Evolutionary conservation across 2,113 vertebrate genomes (phyloP).

Genomic region (Tachysurus vachellii): DNA sequence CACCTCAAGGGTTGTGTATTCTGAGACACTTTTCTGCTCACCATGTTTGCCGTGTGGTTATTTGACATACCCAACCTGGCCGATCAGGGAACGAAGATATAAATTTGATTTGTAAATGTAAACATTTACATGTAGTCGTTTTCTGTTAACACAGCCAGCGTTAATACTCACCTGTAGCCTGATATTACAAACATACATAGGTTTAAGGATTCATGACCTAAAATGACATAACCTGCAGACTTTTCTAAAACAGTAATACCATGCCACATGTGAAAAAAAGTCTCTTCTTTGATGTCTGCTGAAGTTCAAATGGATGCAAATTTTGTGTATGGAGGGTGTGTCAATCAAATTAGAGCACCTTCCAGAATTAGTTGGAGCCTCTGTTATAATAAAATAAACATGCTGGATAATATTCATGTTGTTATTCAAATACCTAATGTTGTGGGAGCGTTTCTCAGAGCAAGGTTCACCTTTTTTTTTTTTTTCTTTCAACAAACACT

Average conservation of each 20-base stretch:
- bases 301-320: conserved; percentile 31
- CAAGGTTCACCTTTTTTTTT: background rate
- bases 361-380: conserved; percentile 3
- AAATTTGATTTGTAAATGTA: background rate
- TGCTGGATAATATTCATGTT: conserved; percentile 1
- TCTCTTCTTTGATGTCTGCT: background rate
- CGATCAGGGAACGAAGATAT: background rate
- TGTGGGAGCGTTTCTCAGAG: conserved; percentile 10
- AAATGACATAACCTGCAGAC: background rate
- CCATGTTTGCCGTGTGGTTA: background rate
- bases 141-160: background rate
- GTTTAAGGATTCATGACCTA: background rate
- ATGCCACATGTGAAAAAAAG: background rate
- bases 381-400: background rate
- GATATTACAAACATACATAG: background rate
- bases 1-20: background rate
- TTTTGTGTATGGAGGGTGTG: background rate
- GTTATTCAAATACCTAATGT: background rate
- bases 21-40: background rate
- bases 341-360: background rate
- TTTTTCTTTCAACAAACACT: background rate
- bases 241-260: background rate
- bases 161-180: background rate
- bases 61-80: background rate
- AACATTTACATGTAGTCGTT: background rate